A percentile compares a stretch with the other conserved stretches of the same genome.
Evolutionary conservation across 2,113 vertebrate species (phyloP).

Genomic region (Mesembrinibis cayennensis): DNA sequence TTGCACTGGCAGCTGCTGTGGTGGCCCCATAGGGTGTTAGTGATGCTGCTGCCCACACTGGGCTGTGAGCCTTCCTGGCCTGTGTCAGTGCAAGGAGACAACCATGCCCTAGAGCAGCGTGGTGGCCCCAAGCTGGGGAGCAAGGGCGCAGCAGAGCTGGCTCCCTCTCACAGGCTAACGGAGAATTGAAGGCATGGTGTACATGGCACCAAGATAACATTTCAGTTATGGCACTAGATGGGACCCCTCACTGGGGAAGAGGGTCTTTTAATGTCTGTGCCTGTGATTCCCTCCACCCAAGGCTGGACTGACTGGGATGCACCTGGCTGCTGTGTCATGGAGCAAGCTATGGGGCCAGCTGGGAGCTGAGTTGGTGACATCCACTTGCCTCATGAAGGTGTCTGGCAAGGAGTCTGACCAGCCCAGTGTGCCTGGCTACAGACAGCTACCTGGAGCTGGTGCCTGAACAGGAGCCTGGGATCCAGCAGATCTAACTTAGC

Average conservation of each 20-base stretch:
- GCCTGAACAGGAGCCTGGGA: not conserved
- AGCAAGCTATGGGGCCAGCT: not conserved
- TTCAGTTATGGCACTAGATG: not conserved
- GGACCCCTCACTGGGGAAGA: not conserved
- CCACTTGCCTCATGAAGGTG: not conserved
- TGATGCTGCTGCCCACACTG: not conserved
- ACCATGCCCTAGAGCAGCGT: fast-evolving
- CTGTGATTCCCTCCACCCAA: not conserved
- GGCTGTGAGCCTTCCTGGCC: not conserved
- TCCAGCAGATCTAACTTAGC: not conserved
- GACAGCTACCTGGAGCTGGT: not conserved
- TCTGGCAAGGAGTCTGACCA: not conserved
- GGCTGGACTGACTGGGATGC: not conserved
- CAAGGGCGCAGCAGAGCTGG: not conserved
- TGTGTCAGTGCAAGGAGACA: not conserved
- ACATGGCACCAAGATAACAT: not conserved
- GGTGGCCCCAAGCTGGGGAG: not conserved
- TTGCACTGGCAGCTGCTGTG: not conserved
- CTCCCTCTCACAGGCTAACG: not conserved
- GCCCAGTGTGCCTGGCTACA: too few species aligned
- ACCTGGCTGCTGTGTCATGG: not conserved
- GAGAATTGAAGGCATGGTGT: not conserved
- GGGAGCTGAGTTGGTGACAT: not conserved
- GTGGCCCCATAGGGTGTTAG: not conserved
- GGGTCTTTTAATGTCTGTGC: fast-evolving